A percentile compares a stretch with the other conserved stretches of the same genome.
These are phyloP conservation scores for Drosophila melanogaster DNA, from an alignment of 1,140 invertebrate genomes.

Conservation along the genomic window DNA sequence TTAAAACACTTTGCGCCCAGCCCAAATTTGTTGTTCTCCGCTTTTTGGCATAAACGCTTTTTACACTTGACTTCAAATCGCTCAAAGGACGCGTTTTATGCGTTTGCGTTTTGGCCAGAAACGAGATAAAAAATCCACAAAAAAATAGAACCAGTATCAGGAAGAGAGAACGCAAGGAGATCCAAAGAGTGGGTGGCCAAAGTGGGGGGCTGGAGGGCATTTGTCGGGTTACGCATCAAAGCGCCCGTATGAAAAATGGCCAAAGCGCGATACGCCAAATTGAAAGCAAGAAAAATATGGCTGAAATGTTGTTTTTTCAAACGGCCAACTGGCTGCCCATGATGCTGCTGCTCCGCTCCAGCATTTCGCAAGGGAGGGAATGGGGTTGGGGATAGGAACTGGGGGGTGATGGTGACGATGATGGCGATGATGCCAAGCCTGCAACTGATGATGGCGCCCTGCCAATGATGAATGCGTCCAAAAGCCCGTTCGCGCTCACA, in stretches of 20 bases:
- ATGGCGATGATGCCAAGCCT: slow-evolving; percentile 47
- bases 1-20: slow-evolving; percentile 67
- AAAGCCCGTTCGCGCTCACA: slow-evolving; percentile 63
- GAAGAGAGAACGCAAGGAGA: not conserved
- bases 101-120: slow-evolving; percentile 67
- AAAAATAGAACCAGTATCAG: slow-evolving; percentile 18
- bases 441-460: slow-evolving; percentile 40
- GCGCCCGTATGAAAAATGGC: slow-evolving; percentile 79
- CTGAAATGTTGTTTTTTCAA: slow-evolving; percentile 83
- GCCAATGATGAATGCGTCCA: slow-evolving; percentile 75
- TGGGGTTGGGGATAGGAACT: not conserved
- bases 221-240: slow-evolving; percentile 76
- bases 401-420: slow-evolving; percentile 24
- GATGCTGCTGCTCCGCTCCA: slow-evolving; percentile 16
- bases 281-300: slow-evolving; percentile 81
- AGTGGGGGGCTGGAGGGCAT: slow-evolving; percentile 16
- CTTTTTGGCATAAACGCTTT: slow-evolving; percentile 74
- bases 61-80: slow-evolving; percentile 83
- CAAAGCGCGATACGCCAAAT: slow-evolving; percentile 76
- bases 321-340: slow-evolving; percentile 57
- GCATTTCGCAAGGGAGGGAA: not conserved
- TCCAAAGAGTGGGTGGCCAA: not conserved
- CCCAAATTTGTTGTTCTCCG: slow-evolving; percentile 41
- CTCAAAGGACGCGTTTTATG: slow-evolving; percentile 79
- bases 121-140: slow-evolving; percentile 1